A percentile compares a stretch with the other conserved stretches of the same genome.
Evolutionary conservation across 2,797 vertebrate genomes (phyloP).

Genomic region (Danionella dracula): DNA sequence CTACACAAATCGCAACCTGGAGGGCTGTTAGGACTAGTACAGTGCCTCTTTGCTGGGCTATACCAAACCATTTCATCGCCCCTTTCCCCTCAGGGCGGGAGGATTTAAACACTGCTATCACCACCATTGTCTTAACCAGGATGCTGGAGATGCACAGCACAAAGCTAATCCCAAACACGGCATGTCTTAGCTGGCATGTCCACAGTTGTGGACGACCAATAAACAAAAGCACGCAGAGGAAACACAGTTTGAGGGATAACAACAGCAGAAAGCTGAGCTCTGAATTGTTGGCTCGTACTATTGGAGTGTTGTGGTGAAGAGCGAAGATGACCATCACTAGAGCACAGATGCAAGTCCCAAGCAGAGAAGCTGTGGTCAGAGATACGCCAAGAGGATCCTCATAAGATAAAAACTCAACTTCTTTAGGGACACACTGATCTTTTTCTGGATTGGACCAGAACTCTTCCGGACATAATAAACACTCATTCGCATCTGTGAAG

Average conservation of each 20-base stretch:
- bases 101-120: neutral
- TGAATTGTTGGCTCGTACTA: slow-evolving; percentile 64
- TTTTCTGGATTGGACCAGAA: slow-evolving; percentile 61
- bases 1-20: neutral
- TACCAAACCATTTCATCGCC: slow-evolving; percentile 60
- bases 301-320: slow-evolving; percentile 45
- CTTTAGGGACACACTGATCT: slow-evolving; percentile 54
- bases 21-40: slow-evolving; percentile 12
- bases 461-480: slow-evolving; percentile 57
- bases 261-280: slow-evolving; percentile 23
- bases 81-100: slow-evolving; percentile 53
- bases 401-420: slow-evolving; percentile 63
- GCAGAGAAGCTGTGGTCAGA: slow-evolving; percentile 34
- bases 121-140: slow-evolving; percentile 10
- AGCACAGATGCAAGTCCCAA: slow-evolving; percentile 41
- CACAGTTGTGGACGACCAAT: slow-evolving; percentile 57
- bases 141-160: neutral
- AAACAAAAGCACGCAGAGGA: slow-evolving; percentile 64
- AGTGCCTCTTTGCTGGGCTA: slow-evolving; percentile 63
- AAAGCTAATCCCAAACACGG: slow-evolving; percentile 1
- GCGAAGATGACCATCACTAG: slow-evolving; percentile 50
- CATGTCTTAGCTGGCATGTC: slow-evolving; percentile 25
- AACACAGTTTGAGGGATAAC: slow-evolving; percentile 46
- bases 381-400: slow-evolving; percentile 62
- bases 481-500: slow-evolving; percentile 54